These are phyloP conservation scores for Dolichoris vasculosae DNA, from an alignment of 1,140 invertebrate species.

Conservation along the genomic window DNA sequence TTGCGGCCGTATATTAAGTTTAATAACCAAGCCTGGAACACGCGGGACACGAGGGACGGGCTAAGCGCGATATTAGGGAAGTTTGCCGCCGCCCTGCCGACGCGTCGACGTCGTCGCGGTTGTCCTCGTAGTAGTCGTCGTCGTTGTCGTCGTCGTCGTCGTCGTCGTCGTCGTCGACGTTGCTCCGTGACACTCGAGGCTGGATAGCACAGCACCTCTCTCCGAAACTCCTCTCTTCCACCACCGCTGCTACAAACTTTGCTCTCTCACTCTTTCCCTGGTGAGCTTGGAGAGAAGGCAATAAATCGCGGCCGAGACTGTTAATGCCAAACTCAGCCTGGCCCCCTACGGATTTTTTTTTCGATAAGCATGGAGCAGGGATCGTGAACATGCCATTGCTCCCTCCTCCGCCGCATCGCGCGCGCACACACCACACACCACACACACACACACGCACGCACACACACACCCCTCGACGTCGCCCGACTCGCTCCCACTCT, in stretches of 20 bases:
- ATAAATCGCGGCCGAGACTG: constrained; percentile 61
- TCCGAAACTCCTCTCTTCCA: background rate
- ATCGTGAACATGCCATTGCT: constrained; percentile 23
- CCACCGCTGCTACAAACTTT: background rate
- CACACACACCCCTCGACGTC: no score
- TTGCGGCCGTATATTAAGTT: constrained; percentile 73
- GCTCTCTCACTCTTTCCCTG: background rate
- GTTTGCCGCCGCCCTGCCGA: constrained; percentile 55
- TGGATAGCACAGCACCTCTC: constrained; percentile 43
- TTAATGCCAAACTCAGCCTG: constrained; percentile 65
- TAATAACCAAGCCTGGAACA: constrained; percentile 65
- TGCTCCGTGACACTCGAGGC: constrained; percentile 32
- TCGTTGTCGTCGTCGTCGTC: background rate
- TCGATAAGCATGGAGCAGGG: constrained; percentile 35
- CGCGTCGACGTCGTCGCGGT: background rate
- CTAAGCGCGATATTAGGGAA: constrained; percentile 65
- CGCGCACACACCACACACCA: no score
- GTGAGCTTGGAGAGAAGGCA: constrained; percentile 48
- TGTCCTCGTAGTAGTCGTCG: constrained; percentile 9
- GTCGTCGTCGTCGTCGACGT: background rate
- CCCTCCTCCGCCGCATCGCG: background rate
- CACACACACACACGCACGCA: no score
- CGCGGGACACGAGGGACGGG: constrained; percentile 22
- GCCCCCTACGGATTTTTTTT: constrained; percentile 18
- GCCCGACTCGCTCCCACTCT: no score